Evolutionary conservation across 2,113 vertebrate species (phyloP), one percentile per base, ranked within the genome.

Genomic region (Passer domesticus): DNA sequence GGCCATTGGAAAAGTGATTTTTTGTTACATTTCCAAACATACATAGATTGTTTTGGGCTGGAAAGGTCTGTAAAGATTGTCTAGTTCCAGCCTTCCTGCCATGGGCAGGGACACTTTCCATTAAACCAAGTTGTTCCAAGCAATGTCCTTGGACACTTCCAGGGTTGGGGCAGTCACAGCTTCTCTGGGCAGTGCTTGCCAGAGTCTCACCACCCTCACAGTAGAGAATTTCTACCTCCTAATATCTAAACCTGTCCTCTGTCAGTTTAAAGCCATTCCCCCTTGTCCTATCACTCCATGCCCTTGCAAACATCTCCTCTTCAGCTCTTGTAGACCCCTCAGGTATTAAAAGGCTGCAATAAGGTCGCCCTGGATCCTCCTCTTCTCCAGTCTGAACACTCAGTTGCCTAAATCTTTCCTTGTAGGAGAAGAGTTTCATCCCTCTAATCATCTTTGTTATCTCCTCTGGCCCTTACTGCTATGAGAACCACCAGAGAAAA

Each of bases 1-100:
- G 19, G 2, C 11, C 9, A 3, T 4, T 2, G 33, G 4, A 72
- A 1, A 3, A 59, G 11, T 18, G 27, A 50, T 25, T 67, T 70
- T 80, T 83, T 70, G 9, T 52, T 55, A 20, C 21, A 25, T 67
- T 78, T 56, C 39, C 24, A 67, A 94, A 63, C 9, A n/a, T 89
- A 39, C 55, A 49, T 47, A 27, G 33, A 50, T 5, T 33, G 30
- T 5, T 49, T 83, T 69, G 47, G 25, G 21, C 35, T 76, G 41
- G 25, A 62, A 55, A n/a, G 10, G 11, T 23, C 25, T 18, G 47
- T 62, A 43, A 62, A 62, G 12, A 49, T 10, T 3, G 13, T 20
- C 14, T 19, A 15, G 10, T 19, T 69, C 4, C 41, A 47, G 11
- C 53, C 13, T 53, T 25, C 5, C 6, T 75, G 28, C 6, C 19